A percentile compares a stretch with the other conserved stretches of the same genome.
Evolutionary conservation across 2,797 vertebrate species (phyloP).

Genomic region (Tapirus indicus): DNA sequence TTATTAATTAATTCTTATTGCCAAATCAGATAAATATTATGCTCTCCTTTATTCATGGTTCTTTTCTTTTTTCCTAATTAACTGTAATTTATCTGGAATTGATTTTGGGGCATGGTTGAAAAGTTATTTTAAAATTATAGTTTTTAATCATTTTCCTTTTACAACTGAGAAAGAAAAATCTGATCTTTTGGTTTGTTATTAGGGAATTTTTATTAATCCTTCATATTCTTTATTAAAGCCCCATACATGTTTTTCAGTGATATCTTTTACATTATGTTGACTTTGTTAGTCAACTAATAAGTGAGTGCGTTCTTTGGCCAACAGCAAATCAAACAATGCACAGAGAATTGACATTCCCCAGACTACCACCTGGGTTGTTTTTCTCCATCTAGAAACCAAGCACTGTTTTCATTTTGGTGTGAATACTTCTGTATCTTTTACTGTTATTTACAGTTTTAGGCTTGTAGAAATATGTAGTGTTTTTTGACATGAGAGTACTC

Average conservation of each 20-base stretch:
- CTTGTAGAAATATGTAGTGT: neutral
- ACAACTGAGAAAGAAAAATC: neutral
- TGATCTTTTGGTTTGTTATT: neutral
- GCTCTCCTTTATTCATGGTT: neutral
- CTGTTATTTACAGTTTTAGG: neutral
- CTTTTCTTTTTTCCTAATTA: neutral
- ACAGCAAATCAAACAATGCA: neutral
- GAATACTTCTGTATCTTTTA: neutral
- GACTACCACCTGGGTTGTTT: neutral
- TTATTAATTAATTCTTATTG: constrained; percentile 10
- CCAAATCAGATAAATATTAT: neutral
- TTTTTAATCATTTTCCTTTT: constrained; percentile 13
- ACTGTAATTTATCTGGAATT: neutral
- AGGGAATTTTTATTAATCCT: neutral
- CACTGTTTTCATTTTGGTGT: neutral
- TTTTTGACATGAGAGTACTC: neutral
- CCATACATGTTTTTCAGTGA: neutral
- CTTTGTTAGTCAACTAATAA: neutral
- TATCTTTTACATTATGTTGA: neutral
- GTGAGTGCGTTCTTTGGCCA: neutral
- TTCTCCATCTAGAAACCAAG: neutral
- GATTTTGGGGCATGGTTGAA: neutral
- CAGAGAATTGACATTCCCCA: neutral
- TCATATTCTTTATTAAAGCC: neutral
- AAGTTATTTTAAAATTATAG: neutral